Evolutionary conservation across 1,140 invertebrate species (phyloP).

Genomic region (Heliconius nattereri): DNA sequence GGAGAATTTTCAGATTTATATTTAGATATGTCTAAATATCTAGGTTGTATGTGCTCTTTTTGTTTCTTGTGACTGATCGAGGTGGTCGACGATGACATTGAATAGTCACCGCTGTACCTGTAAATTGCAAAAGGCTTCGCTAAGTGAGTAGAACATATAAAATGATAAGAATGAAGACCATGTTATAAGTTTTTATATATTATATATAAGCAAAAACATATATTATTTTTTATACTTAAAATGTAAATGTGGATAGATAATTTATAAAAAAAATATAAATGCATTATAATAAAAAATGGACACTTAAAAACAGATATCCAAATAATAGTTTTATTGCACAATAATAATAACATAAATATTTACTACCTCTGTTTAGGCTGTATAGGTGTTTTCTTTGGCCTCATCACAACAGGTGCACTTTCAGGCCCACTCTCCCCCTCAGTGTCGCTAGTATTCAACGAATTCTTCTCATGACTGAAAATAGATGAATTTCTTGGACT

Average conservation of each 20-base stretch:
- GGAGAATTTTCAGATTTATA: slow-evolving; percentile 79
- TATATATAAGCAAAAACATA: too few relatives aligned
- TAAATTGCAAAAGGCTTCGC: too few relatives aligned
- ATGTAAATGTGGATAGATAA: too few relatives aligned
- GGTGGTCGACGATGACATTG: slow-evolving; percentile 78
- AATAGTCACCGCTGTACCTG: slow-evolving; percentile 78
- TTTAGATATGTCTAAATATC: slow-evolving; percentile 83
- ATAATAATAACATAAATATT: too few relatives aligned
- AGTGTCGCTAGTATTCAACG: slow-evolving; percentile 66
- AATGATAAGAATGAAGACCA: too few relatives aligned
- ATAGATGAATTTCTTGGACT: slow-evolving; percentile 76
- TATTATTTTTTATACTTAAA: too few relatives aligned
- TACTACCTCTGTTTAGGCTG: slow-evolving; percentile 66
- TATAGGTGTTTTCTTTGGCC: slow-evolving; percentile 53
- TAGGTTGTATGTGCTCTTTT: slow-evolving; percentile 64
- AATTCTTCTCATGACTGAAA: slow-evolving; percentile 73
- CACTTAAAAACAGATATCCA: too few relatives aligned
- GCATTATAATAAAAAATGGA: too few relatives aligned
- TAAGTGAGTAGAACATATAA: too few relatives aligned
- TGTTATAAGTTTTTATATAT: too few relatives aligned
- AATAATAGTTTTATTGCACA: too few relatives aligned
- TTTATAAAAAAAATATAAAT: too few relatives aligned
- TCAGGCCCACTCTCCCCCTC: slow-evolving; percentile 74
- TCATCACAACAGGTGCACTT: slow-evolving; percentile 67
- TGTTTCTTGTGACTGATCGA: slow-evolving; percentile 63